Percentiles rank a stretch among this genome's conserved stretches.
Conservation (phyloP, 2,113 vertebrate species). For the Tretioscincus oriximinensis region DNA sequence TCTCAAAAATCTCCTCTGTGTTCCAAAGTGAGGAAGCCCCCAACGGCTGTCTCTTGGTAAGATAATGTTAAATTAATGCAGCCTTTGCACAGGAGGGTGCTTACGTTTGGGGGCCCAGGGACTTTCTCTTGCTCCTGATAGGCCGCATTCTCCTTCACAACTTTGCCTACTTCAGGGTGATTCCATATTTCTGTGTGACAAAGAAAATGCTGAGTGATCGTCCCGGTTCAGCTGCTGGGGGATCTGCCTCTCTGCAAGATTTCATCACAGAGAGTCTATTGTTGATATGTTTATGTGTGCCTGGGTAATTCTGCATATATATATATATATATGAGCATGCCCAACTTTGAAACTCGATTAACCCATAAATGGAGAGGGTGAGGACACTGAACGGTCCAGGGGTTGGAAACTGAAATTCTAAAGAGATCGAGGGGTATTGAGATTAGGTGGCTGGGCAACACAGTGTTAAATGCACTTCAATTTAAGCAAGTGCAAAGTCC, state of each 20-base stretch:
- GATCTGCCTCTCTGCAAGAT: slow-evolving; percentile 59
- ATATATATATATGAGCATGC: no score
- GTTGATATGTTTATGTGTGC: slow-evolving; percentile 22
- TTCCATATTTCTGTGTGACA: neutral
- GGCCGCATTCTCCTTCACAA: slow-evolving; percentile 8
- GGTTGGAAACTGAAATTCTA: no score
- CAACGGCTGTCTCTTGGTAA: slow-evolving; percentile 20
- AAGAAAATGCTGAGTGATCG: slow-evolving; percentile 25
- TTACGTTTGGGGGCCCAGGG: neutral
- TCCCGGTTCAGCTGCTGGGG: slow-evolving; percentile 61
- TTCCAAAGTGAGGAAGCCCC: rapidly evolving
- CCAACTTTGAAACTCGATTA: slow-evolving; percentile 61
- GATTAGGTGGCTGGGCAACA: no score
- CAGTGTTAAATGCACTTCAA: no score
- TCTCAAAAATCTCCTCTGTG: slow-evolving; percentile 15
- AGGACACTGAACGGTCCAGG: no score
- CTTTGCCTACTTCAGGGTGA: neutral
- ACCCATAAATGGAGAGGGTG: no score
- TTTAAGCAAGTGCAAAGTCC: no score
- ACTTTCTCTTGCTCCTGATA: neutral
- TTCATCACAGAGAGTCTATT: slow-evolving; percentile 67
- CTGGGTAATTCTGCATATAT: no score
- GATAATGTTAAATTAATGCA: slow-evolving; percentile 46
- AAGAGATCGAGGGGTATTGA: no score
- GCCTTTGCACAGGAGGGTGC: neutral